Evolutionary conservation across 1,140 invertebrate genomes (phyloP).

Genomic region (Hyposmocoma kahamanoa): DNA sequence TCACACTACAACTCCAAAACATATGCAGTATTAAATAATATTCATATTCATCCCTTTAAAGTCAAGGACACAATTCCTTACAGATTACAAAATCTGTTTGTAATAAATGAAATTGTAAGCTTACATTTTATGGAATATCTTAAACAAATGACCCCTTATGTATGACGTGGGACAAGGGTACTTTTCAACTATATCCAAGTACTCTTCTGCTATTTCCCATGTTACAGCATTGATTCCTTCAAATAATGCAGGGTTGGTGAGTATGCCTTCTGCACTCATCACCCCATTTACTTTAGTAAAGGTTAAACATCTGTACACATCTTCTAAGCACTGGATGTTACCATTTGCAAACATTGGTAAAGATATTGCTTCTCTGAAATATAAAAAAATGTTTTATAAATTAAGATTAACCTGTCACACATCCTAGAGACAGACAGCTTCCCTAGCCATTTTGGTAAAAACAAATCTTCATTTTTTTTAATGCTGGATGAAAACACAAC

Average conservation of each 20-base stretch:
- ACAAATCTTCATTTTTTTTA: no score
- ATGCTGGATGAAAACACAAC: no score
- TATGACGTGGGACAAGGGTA: slow-evolving; percentile 94
- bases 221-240: slow-evolving; percentile 81
- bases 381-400: slow-evolving; percentile 1
- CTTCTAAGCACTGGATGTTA: slow-evolving; percentile 94
- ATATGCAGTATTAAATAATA: no score
- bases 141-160: slow-evolving; percentile 96
- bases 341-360: slow-evolving; percentile 98
- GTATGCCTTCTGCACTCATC: slow-evolving; percentile 94
- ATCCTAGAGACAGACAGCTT: no score
- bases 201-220: slow-evolving; percentile 94
- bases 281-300: slow-evolving; percentile 92
- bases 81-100: no score
- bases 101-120: no score
- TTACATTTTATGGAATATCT: slow-evolving; percentile 97
- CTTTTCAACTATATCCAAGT: slow-evolving; percentile 87
- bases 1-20: not conserved
- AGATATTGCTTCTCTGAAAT: slow-evolving; percentile 84
- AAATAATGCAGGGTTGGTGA: slow-evolving; percentile 96
- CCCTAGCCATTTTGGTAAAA: no score
- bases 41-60: no score
- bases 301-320: slow-evolving; percentile 89
- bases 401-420: no score
- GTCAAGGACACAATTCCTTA: no score